Percentiles rank a stretch among this genome's conserved stretches.
Evolutionary conservation across 2,888 invertebrate species (phyloP).

Genomic region (Dyspetes luteomarginatus): DNA sequence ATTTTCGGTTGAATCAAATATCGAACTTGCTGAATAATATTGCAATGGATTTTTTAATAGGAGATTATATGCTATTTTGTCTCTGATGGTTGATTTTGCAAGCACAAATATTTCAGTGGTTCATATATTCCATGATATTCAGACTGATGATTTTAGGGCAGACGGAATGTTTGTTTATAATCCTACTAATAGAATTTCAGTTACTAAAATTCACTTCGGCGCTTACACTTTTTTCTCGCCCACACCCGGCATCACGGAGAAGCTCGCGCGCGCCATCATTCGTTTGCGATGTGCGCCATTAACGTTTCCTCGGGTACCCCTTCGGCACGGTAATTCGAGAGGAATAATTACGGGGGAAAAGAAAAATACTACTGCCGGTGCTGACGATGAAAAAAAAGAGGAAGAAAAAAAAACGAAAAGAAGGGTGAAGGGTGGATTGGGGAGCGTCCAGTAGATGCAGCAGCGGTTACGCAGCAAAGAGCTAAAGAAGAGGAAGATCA

Average conservation of each 20-base stretch:
- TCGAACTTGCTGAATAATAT: too few species aligned
- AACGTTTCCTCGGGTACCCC: slow-evolving; percentile 76
- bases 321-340: slow-evolving; percentile 77
- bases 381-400: slow-evolving; percentile 51
- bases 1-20: too few species aligned
- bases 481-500: slow-evolving; percentile 43
- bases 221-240: slow-evolving; percentile 60
- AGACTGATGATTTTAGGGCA: neutral
- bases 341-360: slow-evolving; percentile 78
- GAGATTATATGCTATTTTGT: too few species aligned
- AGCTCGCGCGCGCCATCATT: slow-evolving; percentile 10
- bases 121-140: neutral
- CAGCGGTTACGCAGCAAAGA: slow-evolving; percentile 60
- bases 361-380: slow-evolving; percentile 63
- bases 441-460: slow-evolving; percentile 63
- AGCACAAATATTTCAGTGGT: too few species aligned
- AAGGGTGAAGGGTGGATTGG: slow-evolving; percentile 29
- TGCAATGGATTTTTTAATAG: too few species aligned
- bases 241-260: slow-evolving; percentile 55
- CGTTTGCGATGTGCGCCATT: slow-evolving; percentile 68
- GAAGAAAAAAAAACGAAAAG: slow-evolving; percentile 13
- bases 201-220: slow-evolving; percentile 37
- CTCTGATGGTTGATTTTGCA: too few species aligned
- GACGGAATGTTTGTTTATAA: slow-evolving; percentile 15
- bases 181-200: slow-evolving; percentile 45